Evolutionary conservation across 1,140 invertebrate species (phyloP), one percentile per base, ranked within the genome.

Genomic region (Yoshiicerus persimilis): DNA sequence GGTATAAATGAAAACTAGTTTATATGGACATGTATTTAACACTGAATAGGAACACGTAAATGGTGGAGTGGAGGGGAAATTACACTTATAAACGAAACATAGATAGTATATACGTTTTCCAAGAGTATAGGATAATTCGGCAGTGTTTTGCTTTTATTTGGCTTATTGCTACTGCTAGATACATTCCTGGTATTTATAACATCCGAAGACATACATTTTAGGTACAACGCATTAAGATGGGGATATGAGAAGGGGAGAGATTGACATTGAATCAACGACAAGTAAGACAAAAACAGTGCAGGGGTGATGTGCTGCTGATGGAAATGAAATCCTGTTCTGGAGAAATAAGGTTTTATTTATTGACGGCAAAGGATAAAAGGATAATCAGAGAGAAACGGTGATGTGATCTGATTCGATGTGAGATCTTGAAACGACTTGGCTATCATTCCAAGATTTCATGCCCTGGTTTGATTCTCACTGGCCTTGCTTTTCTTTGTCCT

Each of bases 341-440:
- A 13, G 27, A 56, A 56, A 56, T 30, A 30, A 25, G 16, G 16
- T 80, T 80, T 80, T 80, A 80, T 80, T 80, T 80, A 80, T 80
- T 80, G 75, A 80, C 75, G 75, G 16, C 75, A 32, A 80, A 80
- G 75, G 75, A 80, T 80, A 80, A 80, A 80, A 38, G 75, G 75
- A 80, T 80, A 80, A 80, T 34, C 32, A 36, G 32, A 80, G 75
- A n/a, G 75, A 34, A 36, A 34, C 8, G 20, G 32, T n/a, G 75
- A 77, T 77, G 70, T 32, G 70, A 80, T 80, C 20, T 13, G 66
- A 70, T 30, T 70, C 75, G 20, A 34, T 80, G 34, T 2, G 32
- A 80, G 75, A 36, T 80, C 27, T 34, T 38, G 30, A 36, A 80
- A 80, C 75, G 75, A 80, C 75, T 80, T 80, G 75, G 75, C 75